Percentiles rank a stretch among this genome's conserved stretches.
These are phyloP conservation scores for Pachycephala philippinensis DNA, from an alignment of 2,113 vertebrate genomes.

Conservation along the genomic window DNA sequence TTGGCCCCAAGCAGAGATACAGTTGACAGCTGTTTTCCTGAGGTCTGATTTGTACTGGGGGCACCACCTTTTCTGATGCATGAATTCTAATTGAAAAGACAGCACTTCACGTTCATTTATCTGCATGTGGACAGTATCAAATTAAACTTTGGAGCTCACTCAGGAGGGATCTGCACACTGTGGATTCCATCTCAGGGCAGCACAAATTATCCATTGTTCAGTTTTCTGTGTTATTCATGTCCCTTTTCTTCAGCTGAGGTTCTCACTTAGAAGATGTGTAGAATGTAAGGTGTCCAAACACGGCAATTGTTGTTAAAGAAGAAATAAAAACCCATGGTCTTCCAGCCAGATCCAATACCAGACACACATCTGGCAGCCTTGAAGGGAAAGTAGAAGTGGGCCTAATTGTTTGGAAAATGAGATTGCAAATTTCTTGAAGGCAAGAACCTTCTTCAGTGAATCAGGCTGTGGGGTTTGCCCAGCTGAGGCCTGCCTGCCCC, in stretches of 20 bases:
- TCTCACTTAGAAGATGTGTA: not conserved
- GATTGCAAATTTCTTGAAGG: not conserved
- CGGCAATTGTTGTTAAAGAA: not conserved
- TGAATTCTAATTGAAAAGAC: not conserved
- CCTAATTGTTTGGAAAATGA: constrained; percentile 2
- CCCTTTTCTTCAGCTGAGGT: not conserved
- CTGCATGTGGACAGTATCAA: not conserved
- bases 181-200: not conserved
- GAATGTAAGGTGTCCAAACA: fast-evolving
- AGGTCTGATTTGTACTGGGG: not conserved
- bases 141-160: not conserved
- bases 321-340: not conserved
- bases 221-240: not conserved
- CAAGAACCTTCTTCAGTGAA: not conserved
- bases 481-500: not conserved
- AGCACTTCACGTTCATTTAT: not conserved
- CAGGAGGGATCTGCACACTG: not conserved
- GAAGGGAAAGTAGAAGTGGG: not conserved
- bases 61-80: not conserved
- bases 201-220: not conserved
- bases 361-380: not conserved
- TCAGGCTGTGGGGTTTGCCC: not conserved
- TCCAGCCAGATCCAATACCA: not conserved
- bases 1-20: not conserved
- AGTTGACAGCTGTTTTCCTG: not conserved